Conservation (phyloP, 2,113 vertebrate species). For the Cynocephalus volans region DNA sequence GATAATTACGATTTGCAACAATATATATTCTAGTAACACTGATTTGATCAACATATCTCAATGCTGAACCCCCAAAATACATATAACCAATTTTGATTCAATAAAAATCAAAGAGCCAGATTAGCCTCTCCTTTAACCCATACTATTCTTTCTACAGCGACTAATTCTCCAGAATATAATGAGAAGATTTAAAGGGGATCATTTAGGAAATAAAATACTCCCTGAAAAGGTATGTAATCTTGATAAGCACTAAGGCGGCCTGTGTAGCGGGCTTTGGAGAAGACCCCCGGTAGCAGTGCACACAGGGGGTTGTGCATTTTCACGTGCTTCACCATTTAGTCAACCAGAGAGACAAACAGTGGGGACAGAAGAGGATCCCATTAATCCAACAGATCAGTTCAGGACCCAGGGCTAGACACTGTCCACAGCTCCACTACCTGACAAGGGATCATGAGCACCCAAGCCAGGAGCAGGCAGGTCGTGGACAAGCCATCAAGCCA, state of each 20-base stretch:
- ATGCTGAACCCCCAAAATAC: too few species aligned
- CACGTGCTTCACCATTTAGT: neutral
- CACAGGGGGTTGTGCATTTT: neutral
- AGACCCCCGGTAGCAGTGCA: neutral
- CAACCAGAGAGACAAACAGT: neutral
- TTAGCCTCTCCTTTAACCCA: neutral
- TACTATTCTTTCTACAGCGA: neutral
- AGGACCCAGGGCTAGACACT: too few species aligned
- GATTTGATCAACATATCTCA: too few species aligned
- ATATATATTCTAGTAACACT: too few species aligned
- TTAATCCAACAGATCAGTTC: neutral
- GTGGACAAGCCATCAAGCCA: neutral
- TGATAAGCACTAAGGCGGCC: neutral
- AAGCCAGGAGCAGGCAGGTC: neutral
- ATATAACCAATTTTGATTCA: too few species aligned
- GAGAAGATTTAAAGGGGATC: neutral
- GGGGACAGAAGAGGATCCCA: neutral
- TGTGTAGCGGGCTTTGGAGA: neutral
- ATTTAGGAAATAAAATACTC: neutral
- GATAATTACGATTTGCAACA: too few species aligned
- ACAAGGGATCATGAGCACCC: neutral
- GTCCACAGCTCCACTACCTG: neutral
- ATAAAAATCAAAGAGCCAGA: neutral
- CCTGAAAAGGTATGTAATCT: neutral
- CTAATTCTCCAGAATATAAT: neutral